phyloP scores from a whole-genome alignment of 2,113 vertebrate species.

The Campylomormyrus tamandua region DNA sequence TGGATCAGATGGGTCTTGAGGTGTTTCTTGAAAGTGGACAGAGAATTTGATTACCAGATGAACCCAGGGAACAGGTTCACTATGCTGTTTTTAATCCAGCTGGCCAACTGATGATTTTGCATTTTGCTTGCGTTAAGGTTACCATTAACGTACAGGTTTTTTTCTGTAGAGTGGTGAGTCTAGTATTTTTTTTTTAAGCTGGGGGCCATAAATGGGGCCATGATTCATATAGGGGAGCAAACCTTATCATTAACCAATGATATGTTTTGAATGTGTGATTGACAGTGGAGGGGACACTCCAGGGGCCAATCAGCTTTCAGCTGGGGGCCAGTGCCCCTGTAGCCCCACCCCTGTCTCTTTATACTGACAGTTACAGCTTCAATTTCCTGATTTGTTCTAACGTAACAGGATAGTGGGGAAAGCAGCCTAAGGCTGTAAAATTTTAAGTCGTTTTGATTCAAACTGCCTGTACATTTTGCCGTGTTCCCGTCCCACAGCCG shows the following conservation, averaged over 20 bases:
- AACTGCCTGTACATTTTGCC: not conserved
- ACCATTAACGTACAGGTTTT: too few species aligned
- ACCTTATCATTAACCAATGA: not conserved
- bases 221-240: not conserved
- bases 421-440: not conserved
- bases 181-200: not conserved
- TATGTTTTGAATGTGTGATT: not conserved
- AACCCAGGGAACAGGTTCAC: too few species aligned
- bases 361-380: not conserved
- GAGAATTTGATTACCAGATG: too few species aligned
- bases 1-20: too few species aligned
- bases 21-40: too few species aligned
- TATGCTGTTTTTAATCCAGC: too few species aligned
- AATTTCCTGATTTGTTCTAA: not conserved
- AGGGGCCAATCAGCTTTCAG: not conserved
- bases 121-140: too few species aligned
- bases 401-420: not conserved
- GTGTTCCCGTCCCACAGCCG: constrained; percentile 44
- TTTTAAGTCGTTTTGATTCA: not conserved
- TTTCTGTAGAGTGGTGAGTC: not conserved
- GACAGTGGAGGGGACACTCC: not conserved
- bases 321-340: not conserved
- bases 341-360: not conserved
- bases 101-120: too few species aligned
- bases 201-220: not conserved